Conservation (phyloP, 2,113 vertebrate species). For the Pelmatolapia mariae region DNA sequence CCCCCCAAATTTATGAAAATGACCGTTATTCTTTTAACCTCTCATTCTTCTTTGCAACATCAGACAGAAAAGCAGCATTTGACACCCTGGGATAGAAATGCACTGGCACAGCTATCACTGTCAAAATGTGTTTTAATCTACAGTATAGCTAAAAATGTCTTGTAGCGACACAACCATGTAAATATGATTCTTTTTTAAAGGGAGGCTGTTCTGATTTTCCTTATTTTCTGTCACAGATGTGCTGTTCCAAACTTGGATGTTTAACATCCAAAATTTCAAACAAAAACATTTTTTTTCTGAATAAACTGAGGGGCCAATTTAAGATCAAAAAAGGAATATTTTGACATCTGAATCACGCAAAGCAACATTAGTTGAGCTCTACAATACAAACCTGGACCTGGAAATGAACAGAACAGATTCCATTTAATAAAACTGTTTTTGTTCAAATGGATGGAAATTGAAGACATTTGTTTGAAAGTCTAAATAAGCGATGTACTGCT, state of each 20-base stretch:
- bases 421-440: background rate
- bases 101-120: background rate
- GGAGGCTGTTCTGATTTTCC: background rate
- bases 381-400: background rate
- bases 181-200: background rate
- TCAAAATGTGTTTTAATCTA: background rate
- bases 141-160: background rate
- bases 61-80: background rate
- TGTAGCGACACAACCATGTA: background rate
- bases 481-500: background rate
- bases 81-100: background rate
- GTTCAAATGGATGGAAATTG: background rate
- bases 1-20: background rate
- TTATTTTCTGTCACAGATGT: background rate
- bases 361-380: background rate
- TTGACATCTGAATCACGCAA: background rate
- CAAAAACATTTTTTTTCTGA: background rate
- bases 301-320: background rate
- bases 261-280: background rate
- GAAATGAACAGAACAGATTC: background rate
- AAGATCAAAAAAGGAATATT: background rate
- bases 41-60: background rate
- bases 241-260: background rate
- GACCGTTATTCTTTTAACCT: background rate
- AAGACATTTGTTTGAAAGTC: background rate